Conservation (phyloP, 2,113 vertebrate species). For the Malurus cyaneus region DNA sequence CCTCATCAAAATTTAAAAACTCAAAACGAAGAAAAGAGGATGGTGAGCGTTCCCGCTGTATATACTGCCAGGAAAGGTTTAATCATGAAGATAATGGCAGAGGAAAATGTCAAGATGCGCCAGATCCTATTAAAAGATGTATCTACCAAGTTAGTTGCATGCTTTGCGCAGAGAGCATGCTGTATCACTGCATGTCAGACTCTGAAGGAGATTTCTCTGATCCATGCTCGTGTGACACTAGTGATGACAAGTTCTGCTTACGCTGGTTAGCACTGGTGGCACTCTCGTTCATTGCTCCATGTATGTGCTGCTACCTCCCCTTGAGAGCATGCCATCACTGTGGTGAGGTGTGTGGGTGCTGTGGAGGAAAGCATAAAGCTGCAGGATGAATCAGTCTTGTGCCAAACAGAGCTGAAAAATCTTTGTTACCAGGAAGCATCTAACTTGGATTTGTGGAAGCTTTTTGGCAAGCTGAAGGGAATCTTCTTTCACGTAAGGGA, state of each 20-base stretch:
- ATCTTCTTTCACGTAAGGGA: conserved; percentile 75
- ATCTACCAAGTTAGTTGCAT: conserved; percentile 99
- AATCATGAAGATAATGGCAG: conserved; percentile 97
- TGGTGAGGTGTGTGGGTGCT: conserved; percentile 95
- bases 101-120: conserved; percentile 96
- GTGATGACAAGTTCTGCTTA: conserved; percentile 97
- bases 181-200: conserved; percentile 99
- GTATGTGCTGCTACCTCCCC: conserved; percentile 99
- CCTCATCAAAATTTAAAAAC: conserved; percentile 88
- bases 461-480: conserved; percentile 83
- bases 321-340: conserved; percentile 96
- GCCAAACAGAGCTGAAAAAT: conserved; percentile 71
- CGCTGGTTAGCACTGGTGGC: conserved; percentile 97
- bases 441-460: conserved; percentile 87
- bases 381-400: conserved; percentile 84
- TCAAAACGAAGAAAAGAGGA: conserved; percentile 94
- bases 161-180: conserved; percentile 99
- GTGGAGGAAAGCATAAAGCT: conserved; percentile 97
- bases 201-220: conserved; percentile 98
- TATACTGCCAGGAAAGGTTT: conserved; percentile 98
- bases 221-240: conserved; percentile 98
- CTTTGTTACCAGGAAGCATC: conserved; percentile 82
- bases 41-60: conserved; percentile 94
- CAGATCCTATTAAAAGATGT: conserved; percentile 96
- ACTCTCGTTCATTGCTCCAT: conserved; percentile 93